Conservation (phyloP, 1,140 invertebrate species). For the Lineus longissimus region DNA sequence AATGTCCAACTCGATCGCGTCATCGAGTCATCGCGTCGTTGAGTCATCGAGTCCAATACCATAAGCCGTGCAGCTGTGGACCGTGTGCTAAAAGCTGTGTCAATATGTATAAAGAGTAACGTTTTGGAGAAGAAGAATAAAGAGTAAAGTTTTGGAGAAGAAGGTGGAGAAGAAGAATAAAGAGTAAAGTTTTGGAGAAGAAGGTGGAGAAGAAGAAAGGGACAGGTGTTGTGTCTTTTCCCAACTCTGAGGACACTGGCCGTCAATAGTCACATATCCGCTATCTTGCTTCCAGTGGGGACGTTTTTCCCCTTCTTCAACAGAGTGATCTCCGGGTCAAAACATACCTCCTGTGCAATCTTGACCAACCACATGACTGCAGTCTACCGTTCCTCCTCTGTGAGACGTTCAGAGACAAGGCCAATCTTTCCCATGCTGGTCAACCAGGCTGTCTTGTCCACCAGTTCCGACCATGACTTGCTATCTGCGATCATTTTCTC, state of each 20-base stretch:
- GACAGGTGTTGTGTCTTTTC: background rate
- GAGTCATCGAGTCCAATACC: too few relatives aligned
- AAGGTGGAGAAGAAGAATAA: too few relatives aligned
- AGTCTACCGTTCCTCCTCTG: background rate
- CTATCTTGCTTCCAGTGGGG: background rate
- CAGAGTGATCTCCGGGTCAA: background rate
- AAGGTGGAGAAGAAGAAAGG: background rate
- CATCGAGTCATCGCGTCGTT: too few relatives aligned
- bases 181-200: too few relatives aligned
- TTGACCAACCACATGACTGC: background rate
- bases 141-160: too few relatives aligned
- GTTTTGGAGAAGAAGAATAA: too few relatives aligned
- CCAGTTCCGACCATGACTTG: too few relatives aligned
- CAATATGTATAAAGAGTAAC: background rate
- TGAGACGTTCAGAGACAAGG: background rate
- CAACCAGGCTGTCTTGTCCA: too few relatives aligned
- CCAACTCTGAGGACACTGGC: background rate
- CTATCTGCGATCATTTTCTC: too few relatives aligned
- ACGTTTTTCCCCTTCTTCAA: background rate
- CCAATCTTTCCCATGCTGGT: background rate
- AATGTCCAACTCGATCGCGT: too few relatives aligned
- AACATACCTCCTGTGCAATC: background rate
- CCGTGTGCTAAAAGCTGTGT: background rate
- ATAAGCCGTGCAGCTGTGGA: too few relatives aligned
- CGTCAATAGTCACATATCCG: background rate